Base-by-base conservation (phyloP, 2,797 vertebrate species). In the Meda fulgida region DNA sequence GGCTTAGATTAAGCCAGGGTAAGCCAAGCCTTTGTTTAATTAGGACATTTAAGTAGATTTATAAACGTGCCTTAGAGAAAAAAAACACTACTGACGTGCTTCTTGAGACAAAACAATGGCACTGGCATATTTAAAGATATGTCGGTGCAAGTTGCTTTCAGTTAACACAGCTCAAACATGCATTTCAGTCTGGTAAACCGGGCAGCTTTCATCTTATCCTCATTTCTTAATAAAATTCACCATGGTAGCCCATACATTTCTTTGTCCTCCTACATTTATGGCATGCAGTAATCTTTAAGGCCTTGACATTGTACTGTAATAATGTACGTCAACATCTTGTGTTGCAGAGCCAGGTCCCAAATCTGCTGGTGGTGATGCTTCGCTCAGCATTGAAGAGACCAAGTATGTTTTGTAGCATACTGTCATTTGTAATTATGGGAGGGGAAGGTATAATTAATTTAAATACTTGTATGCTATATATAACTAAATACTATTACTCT, bases 351-450 rank as follows among this genome's bases (percentile, higher is more conserved):
- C 88, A 7, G 88, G 84, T 36, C 93, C 96, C 7, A 96, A 97
- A 89, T 94, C 96, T 11, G 94, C 94, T 14, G 93, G 96, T 13
- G 97, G 97, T 36, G 97, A 98, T 83, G 96, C 96, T 9, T 97
- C 97, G 0, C 96, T 98, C 81, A 98, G 96, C 91, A 97, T 98
- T 0, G 97, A 97, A 82, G 97, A 98, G 84, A 98, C 97, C 3
- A 98, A 98, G 96, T 96, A 85, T 92, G 94, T 92, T 34, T 65
- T 29, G 14, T 34, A n/a, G 7, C 2, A 14, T 26, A 9, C 21
- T 67, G 3, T 19, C 23, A 3, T 78, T 43, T 40, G 0, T 23
- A 55, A 46, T 16, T 8, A 75, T 43, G 3, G 48, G 3, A 10
- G 9, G 10, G 8, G 3, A 36, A 34, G 9, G n/a, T 38, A 4